Evolutionary conservation across 2,888 invertebrate genomes (phyloP).

Genomic region (Julus scanicus): DNA sequence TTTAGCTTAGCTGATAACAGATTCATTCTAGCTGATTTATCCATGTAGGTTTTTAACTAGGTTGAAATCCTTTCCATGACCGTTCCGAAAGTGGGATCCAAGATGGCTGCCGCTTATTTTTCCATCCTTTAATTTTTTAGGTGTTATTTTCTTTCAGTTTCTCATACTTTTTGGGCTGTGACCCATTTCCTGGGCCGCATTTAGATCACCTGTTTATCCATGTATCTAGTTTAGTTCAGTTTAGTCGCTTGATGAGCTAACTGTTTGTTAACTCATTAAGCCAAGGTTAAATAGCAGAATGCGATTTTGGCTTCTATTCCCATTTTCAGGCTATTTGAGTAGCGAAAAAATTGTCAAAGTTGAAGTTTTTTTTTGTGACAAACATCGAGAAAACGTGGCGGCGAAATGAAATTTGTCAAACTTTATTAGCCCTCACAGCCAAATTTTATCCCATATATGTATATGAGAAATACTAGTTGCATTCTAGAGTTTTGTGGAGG

Average conservation of each 20-base stretch:
- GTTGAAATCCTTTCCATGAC: too few relatives aligned
- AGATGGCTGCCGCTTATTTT: neutral
- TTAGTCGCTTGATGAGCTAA: neutral
- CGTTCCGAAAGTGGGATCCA: neutral
- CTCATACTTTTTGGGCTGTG: neutral
- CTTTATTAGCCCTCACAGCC: neutral
- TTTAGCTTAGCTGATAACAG: too few relatives aligned
- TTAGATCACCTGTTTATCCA: neutral
- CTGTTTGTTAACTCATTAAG: constrained; percentile 11
- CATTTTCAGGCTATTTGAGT: neutral
- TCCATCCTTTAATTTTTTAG: neutral
- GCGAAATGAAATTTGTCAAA: neutral
- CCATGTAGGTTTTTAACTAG: too few relatives aligned
- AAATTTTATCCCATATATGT: neutral
- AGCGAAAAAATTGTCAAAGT: neutral
- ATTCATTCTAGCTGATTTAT: too few relatives aligned
- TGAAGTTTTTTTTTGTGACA: neutral
- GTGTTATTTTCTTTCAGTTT: neutral
- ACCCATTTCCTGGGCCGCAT: neutral
- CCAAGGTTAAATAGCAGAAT: neutral
- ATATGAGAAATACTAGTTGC: too few relatives aligned
- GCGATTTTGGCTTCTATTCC: neutral
- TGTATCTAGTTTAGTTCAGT: neutral
- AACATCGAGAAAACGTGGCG: neutral
- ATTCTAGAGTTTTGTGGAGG: too few relatives aligned